Evolutionary conservation across 2,888 invertebrate species (phyloP).

Genomic region (Augochlorella aurata): DNA sequence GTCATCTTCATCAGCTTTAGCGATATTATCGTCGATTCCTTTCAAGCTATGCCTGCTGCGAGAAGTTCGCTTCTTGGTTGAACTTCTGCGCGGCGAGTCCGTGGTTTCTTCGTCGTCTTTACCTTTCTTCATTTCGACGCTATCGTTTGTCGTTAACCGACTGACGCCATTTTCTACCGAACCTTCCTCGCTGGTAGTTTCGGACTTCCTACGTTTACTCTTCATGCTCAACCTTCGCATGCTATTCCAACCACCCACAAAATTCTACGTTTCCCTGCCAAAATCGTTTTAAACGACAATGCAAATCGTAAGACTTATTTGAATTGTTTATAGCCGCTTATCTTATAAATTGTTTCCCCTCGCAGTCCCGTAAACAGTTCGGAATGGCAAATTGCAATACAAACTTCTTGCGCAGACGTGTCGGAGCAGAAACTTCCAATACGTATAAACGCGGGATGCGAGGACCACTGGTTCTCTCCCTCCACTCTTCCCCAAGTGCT

Average conservation of each 20-base stretch:
- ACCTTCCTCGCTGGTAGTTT: slow-evolving; percentile 74
- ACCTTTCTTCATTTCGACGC: slow-evolving; percentile 61
- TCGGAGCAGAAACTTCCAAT: not conserved
- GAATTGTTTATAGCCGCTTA: not conserved
- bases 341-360: slow-evolving; percentile 13
- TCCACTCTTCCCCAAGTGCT: too few relatives aligned
- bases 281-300: not conserved
- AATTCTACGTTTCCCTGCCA: not conserved
- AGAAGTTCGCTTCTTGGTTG: slow-evolving; percentile 64
- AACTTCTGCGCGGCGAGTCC: slow-evolving; percentile 51
- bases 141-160: slow-evolving; percentile 55
- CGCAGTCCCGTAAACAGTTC: slow-evolving; percentile 26
- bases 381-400: slow-evolving; percentile 8
- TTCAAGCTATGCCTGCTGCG: slow-evolving; percentile 62
- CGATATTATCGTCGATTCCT: slow-evolving; percentile 63
- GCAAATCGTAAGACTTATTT: not conserved
- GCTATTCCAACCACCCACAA: slow-evolving; percentile 36
- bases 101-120: slow-evolving; percentile 74
- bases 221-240: slow-evolving; percentile 80
- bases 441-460: not conserved
- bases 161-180: slow-evolving; percentile 79
- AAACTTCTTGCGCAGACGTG: slow-evolving; percentile 23
- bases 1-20: slow-evolving; percentile 61
- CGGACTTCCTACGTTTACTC: slow-evolving; percentile 77
- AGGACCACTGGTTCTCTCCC: not conserved